Conservation (phyloP, 2,797 vertebrate genomes). For the Alca torda region DNA sequence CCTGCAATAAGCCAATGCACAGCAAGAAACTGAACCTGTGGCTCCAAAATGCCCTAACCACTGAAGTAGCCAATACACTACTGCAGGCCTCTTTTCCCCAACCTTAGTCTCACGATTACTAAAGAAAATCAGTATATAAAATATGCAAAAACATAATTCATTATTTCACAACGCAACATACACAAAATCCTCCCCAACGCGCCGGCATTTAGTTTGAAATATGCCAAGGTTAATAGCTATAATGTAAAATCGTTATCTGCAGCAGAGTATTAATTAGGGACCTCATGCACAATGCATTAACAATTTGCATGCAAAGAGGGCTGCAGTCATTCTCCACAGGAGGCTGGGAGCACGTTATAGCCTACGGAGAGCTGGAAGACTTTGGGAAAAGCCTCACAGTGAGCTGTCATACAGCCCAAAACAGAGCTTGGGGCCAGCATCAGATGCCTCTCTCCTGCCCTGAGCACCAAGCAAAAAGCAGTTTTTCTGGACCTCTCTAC, state of each 20-base stretch:
- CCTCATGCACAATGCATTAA: conserved; percentile 55
- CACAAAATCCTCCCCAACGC: not conserved
- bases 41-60: not conserved
- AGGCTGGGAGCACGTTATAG: not conserved
- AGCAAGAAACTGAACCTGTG: not conserved
- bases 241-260: conserved; percentile 63
- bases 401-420: not conserved
- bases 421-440: not conserved
- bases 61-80: not conserved
- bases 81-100: not conserved
- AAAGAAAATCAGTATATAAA: conserved; percentile 20
- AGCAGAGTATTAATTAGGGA: conserved; percentile 59
- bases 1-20: not conserved
- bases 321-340: not conserved
- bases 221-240: conserved; percentile 52
- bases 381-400: not conserved
- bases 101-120: not conserved
- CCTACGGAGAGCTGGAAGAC: not conserved
- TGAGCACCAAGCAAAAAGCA: fast-evolving
- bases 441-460: not conserved
- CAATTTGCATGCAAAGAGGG: conserved; percentile 48
- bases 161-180: not conserved
- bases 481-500: not conserved
- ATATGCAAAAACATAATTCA: not conserved
- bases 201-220: conserved; percentile 20